Evolutionary conservation across 2,797 vertebrate species (phyloP), one percentile per base, ranked within the genome.

Genomic region (Pygocentrus nattereri): DNA sequence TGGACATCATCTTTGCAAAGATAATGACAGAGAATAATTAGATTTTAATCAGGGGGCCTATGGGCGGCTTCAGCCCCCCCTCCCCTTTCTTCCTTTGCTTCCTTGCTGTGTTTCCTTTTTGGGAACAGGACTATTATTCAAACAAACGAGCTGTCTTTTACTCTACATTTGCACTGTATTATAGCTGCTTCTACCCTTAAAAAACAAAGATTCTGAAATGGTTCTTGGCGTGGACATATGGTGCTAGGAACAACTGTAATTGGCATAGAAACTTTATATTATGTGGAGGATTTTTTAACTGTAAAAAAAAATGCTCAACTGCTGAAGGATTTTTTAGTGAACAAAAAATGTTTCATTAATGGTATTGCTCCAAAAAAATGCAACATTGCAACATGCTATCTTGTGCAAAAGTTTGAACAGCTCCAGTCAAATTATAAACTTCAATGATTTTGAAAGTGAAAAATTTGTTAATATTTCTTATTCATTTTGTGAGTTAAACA

Each of bases 1-100:
- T 85, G 85, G 81, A 83, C 81, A 86, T 64, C 41, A 25, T 59
- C 85, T 88, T 83, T 92, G 65, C 88, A 78, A 88, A 88, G 82
- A 76, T 90, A 87, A 90, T 88, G 85, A 91, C 71, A 87, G 72
- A 88, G 85, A 82, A 89, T 85, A 89, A 87, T 90, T 88, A 64
- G 85, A 89, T 88, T 91, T 88, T 84, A 92, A 91, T 91, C 87
- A 86, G 82, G 65, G 80, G 69, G 79, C 58, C 76, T 78, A 34
- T 76, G 76, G 72, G 82, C 31, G 1, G 38, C 70, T 58, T 15
- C 30, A 1, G 7, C 27, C 7, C 6, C 7, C 18, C 34, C n/a
- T 34, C 38, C 67, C 41, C 31, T 64, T 16, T 3, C 16, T 49
- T 72, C 70, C 10, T 73, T 31, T 56, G 52, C 71, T 74, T 74